Conservation (phyloP, 2,113 vertebrate genomes). For the Percopsis transmontana region DNA sequence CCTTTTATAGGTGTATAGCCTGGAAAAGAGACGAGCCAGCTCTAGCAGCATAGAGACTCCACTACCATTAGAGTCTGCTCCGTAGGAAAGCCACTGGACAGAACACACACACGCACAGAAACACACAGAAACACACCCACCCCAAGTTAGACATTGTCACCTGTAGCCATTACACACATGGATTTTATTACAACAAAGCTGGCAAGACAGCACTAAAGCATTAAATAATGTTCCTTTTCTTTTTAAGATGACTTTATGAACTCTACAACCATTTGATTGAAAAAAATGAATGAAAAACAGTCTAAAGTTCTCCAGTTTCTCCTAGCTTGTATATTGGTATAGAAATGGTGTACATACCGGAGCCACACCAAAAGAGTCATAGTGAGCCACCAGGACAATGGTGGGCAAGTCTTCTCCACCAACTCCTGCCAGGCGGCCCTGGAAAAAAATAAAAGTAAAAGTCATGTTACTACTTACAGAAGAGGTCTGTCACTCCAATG, state of each 20-base stretch:
- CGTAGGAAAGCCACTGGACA: conserved; percentile 92
- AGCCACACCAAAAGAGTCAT: conserved; percentile 95
- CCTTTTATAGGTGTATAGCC: conserved; percentile 96
- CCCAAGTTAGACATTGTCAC: neutral
- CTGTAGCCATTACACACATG: neutral
- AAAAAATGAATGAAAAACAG: too few relatives aligned
- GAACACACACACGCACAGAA: neutral
- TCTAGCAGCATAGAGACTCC: conserved; percentile 91
- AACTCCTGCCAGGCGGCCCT: conserved; percentile 92
- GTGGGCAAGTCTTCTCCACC: conserved; percentile 97
- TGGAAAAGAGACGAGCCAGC: conserved; percentile 93
- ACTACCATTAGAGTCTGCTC: conserved; percentile 94
- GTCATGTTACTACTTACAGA: neutral
- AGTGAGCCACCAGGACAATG: conserved; percentile 95
- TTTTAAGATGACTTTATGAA: too few relatives aligned
- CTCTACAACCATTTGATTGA: too few relatives aligned
- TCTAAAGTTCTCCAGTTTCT: too few relatives aligned
- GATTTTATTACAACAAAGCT: too few relatives aligned
- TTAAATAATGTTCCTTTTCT: too few relatives aligned
- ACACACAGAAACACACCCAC: neutral
- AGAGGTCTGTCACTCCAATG: neutral
- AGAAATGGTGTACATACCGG: conserved; percentile 79
- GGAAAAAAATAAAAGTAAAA: conserved; percentile 9
- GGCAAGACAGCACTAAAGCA: too few relatives aligned
- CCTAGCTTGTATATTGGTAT: too few relatives aligned